Percentiles rank a stretch among this genome's conserved stretches.
phyloP scores from a whole-genome alignment of 2,888 invertebrate genomes.

The Cylloceria caligata region DNA sequence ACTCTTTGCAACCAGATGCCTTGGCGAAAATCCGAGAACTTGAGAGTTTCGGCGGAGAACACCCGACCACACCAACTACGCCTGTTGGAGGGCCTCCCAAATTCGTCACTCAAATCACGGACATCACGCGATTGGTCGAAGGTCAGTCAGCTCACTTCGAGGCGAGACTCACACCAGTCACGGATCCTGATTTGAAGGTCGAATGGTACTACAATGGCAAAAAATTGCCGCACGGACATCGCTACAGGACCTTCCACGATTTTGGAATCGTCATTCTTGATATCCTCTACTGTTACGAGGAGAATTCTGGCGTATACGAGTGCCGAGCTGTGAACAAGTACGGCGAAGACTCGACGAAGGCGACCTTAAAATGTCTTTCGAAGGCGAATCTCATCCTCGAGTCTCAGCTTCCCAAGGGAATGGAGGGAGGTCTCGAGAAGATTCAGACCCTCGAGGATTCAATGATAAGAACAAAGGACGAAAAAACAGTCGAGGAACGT shows the following conservation, averaged over 20 bases:
- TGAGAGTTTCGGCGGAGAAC: constrained; percentile 89
- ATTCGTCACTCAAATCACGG: constrained; percentile 94
- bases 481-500: constrained; percentile 90
- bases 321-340: constrained; percentile 96
- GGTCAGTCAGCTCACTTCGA: constrained; percentile 98
- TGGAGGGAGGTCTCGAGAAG: constrained; percentile 97
- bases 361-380: constrained; percentile 93
- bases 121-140: constrained; percentile 94
- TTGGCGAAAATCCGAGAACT: constrained; percentile 94
- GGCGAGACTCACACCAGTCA: constrained; percentile 96
- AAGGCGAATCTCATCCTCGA: constrained; percentile 96
- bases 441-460: constrained; percentile 97
- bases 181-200: constrained; percentile 96
- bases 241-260: constrained; percentile 98
- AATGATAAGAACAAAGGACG: constrained; percentile 91
- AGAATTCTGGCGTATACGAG: constrained; percentile 97
- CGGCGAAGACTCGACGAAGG: constrained; percentile 94
- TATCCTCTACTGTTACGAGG: constrained; percentile 97
- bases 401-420: constrained; percentile 97
- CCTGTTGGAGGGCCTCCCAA: constrained; percentile 93
- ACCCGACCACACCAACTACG: constrained; percentile 88
- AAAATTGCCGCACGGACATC: constrained; percentile 96
- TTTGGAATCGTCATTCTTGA: constrained; percentile 98
- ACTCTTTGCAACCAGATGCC: constrained; percentile 96
- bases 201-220: constrained; percentile 98